Evolutionary conservation across 2,797 vertebrate genomes (phyloP).

Genomic region (Chromis chromis): DNA sequence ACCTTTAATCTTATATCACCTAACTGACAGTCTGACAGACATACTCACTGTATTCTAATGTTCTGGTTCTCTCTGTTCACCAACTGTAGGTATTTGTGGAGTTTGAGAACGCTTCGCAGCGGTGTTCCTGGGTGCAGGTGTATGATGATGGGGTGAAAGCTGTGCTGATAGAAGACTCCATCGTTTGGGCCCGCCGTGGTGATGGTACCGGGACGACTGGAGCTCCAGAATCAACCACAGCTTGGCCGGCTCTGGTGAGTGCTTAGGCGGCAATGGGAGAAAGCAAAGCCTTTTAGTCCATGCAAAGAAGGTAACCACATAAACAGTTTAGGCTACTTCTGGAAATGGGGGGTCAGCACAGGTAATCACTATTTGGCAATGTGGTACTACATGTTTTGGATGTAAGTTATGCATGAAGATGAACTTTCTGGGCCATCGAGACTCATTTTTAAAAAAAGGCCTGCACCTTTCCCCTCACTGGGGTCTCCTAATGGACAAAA

Average conservation of each 20-base stretch:
- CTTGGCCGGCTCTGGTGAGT: slow-evolving; percentile 97
- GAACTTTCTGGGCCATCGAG: too few relatives aligned
- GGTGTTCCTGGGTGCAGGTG: slow-evolving; percentile 96
- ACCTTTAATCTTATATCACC: background rate
- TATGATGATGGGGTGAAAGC: slow-evolving; percentile 94
- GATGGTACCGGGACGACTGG: slow-evolving; percentile 84
- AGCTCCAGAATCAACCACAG: slow-evolving; percentile 73
- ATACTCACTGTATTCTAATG: background rate
- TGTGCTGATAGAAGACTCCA: slow-evolving; percentile 92
- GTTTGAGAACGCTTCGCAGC: slow-evolving; percentile 93
- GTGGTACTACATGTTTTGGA: background rate
- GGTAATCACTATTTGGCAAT: background rate
- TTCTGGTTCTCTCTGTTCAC: slow-evolving; percentile 24
- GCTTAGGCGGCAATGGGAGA: background rate
- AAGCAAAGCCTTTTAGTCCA: background rate
- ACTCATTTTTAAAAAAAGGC: too few relatives aligned
- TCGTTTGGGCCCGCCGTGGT: slow-evolving; percentile 91
- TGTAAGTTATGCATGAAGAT: background rate
- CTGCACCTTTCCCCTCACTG: too few relatives aligned
- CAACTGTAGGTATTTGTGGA: slow-evolving; percentile 93
- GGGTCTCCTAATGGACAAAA: too few relatives aligned
- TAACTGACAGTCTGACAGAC: background rate
- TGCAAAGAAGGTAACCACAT: background rate
- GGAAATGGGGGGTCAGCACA: background rate
- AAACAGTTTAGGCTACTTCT: background rate